These are phyloP conservation scores for Neoascia interrupta DNA, from an alignment of 2,888 invertebrate species.

Conservation along the genomic window DNA sequence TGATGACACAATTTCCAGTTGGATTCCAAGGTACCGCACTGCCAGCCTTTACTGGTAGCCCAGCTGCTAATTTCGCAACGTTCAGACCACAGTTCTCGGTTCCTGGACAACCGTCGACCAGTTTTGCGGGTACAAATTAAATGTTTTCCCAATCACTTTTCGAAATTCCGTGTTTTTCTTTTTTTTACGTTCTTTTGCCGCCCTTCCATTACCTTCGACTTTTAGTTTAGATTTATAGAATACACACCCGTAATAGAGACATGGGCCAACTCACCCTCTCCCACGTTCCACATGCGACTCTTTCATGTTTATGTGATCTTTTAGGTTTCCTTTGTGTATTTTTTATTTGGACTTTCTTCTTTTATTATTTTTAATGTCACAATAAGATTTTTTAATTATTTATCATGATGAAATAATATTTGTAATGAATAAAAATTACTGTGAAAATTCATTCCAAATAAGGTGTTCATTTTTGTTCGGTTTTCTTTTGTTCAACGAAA, in stretches of 20 bases:
- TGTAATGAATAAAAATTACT: constrained; percentile 57
- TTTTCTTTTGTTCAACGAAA: neutral
- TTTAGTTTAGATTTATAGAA: too few relatives aligned
- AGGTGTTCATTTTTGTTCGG: constrained; percentile 28
- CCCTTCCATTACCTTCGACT: constrained; percentile 48
- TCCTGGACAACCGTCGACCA: constrained; percentile 77
- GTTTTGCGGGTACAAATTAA: constrained; percentile 55
- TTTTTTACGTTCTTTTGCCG: constrained; percentile 2
- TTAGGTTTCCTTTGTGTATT: too few relatives aligned
- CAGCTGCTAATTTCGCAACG: constrained; percentile 92
- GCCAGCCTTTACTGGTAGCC: constrained; percentile 85
- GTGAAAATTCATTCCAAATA: constrained; percentile 60
- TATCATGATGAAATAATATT: constrained; percentile 58
- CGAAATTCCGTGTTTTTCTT: constrained; percentile 7
- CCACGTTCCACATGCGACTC: too few relatives aligned
- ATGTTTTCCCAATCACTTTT: constrained; percentile 7
- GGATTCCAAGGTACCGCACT: constrained; percentile 88
- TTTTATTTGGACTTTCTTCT: too few relatives aligned
- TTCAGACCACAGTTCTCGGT: constrained; percentile 91
- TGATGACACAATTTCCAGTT: constrained; percentile 91
- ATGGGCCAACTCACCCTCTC: too few relatives aligned
- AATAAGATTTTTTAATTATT: constrained; percentile 68
- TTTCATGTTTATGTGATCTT: too few relatives aligned
- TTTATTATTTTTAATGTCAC: constrained; percentile 49
- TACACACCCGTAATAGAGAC: too few relatives aligned